Conservation (phyloP, 1,140 invertebrate genomes). For the Bombus cullumanus region DNA sequence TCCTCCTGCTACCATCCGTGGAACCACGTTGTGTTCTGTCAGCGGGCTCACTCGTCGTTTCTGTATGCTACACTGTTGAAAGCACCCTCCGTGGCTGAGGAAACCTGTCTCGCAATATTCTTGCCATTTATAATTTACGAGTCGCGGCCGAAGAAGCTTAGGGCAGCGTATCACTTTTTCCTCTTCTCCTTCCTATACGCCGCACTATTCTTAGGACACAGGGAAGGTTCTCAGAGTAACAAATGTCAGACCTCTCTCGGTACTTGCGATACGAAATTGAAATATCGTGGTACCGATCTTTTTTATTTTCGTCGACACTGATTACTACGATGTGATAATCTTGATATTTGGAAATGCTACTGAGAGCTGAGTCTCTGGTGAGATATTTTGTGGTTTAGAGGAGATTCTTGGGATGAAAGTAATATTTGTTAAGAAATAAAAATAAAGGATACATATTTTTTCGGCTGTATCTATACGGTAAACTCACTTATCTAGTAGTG, state of each 20-base stretch:
- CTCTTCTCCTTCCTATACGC: background rate
- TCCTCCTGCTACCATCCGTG: background rate
- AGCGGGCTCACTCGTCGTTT: background rate
- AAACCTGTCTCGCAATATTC: conserved; percentile 48
- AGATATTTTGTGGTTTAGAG: background rate
- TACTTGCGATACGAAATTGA: background rate
- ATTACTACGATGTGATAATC: background rate
- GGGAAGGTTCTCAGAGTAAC: background rate
- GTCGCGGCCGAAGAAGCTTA: background rate
- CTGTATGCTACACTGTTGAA: background rate
- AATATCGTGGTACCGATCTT: background rate
- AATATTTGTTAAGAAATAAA: no score
- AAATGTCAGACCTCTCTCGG: background rate
- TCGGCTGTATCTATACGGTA: no score
- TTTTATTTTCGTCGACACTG: background rate
- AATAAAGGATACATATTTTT: no score
- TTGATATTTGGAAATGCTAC: background rate
- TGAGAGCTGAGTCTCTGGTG: background rate
- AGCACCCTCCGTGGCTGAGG: background rate
- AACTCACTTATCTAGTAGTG: no score
- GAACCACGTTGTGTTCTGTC: background rate
- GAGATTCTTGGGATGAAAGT: background rate
- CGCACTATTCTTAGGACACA: background rate
- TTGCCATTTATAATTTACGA: conserved; percentile 63
- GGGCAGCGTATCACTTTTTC: background rate